Conservation (phyloP, 2,113 vertebrate species). For the Sorex fumeus region DNA sequence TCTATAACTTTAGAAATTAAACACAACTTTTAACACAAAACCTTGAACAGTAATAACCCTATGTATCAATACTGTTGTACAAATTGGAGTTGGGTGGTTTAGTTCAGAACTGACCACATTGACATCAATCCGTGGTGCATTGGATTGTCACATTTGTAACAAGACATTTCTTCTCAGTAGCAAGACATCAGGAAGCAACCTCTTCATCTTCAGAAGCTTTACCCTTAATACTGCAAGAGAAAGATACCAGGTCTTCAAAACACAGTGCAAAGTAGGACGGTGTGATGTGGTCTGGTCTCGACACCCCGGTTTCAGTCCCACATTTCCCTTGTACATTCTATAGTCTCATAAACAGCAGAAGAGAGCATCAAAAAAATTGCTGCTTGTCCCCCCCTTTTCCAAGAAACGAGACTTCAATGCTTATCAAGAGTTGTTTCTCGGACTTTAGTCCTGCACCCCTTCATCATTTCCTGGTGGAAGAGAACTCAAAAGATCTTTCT, state of each 20-base stretch:
- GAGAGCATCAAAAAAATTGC: background rate
- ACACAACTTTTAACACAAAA: too few species aligned
- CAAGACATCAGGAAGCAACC: conserved; percentile 80
- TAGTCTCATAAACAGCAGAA: background rate
- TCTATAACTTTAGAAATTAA: too few species aligned
- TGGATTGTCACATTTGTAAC: conserved; percentile 83
- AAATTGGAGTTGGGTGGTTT: conserved; percentile 86
- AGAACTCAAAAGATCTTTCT: conserved; percentile 72
- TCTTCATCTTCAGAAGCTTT: conserved; percentile 77
- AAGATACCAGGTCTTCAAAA: conserved; percentile 59
- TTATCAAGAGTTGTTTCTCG: conserved; percentile 58
- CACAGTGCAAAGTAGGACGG: conserved; percentile 64
- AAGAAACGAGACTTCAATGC: conserved; percentile 60
- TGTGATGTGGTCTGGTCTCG: conserved; percentile 57
- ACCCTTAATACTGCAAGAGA: conserved; percentile 73
- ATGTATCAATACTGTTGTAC: conserved; percentile 90
- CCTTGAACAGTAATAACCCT: too few species aligned
- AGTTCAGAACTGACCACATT: conserved; percentile 84
- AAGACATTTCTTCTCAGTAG: conserved; percentile 87
- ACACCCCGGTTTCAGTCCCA: background rate
- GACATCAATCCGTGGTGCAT: conserved; percentile 85
- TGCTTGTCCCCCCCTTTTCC: conserved; percentile 55
- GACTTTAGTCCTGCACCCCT: background rate
- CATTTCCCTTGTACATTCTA: background rate
- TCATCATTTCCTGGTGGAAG: conserved; percentile 28